phyloP scores from a whole-genome alignment of 2,797 vertebrate species.

The Coendou prehensilis region DNA sequence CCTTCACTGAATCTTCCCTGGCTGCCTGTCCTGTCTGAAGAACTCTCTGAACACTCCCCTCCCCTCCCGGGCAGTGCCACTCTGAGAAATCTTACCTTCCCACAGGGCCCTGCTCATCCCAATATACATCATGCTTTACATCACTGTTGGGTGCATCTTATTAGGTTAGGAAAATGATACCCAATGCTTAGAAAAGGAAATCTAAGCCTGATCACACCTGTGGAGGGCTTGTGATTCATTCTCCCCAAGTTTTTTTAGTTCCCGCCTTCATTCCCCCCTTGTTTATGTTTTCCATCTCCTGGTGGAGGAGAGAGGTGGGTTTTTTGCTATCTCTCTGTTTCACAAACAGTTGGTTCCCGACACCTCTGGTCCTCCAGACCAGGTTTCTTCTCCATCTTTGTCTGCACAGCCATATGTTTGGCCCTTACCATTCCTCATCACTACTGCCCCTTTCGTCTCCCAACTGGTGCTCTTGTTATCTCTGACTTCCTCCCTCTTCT shows the following conservation, averaged over 20 bases:
- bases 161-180: neutral
- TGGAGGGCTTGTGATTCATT: neutral
- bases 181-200: neutral
- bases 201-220: neutral
- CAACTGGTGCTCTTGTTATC: neutral
- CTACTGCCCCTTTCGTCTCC: neutral
- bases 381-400: neutral
- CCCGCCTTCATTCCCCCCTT: neutral
- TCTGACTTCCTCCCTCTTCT: neutral
- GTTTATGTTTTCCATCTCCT: neutral
- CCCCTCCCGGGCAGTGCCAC: neutral
- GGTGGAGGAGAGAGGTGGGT: neutral
- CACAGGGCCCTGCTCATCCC: neutral
- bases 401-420: neutral
- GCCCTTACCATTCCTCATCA: neutral
- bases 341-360: neutral
- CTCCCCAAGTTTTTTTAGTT: neutral
- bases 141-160: neutral
- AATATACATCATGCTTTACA: neutral
- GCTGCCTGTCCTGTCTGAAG: neutral
- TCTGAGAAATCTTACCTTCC: neutral
- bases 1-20: neutral
- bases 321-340: neutral
- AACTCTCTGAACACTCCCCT: neutral
- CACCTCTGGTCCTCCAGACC: neutral